A percentile compares a stretch with the other conserved stretches of the same genome.
Evolutionary conservation across 2,113 vertebrate genomes (phyloP).

Genomic region (Hydrochoerus hydrochaeris): DNA sequence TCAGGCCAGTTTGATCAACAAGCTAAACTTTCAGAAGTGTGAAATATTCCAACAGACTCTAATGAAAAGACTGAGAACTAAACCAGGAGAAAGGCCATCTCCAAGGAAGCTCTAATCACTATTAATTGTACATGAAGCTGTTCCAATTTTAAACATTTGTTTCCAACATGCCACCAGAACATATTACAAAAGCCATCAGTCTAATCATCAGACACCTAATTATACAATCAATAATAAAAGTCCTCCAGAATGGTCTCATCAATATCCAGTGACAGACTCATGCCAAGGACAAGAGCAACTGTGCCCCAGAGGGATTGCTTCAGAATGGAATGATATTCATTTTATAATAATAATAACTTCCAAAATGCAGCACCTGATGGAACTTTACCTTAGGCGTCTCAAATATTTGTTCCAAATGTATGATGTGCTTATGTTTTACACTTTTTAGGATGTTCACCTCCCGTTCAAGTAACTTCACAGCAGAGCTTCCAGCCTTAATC

Average conservation of each 20-base stretch:
- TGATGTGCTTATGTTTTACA: conserved; percentile 90
- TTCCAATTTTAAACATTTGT: conserved; percentile 51
- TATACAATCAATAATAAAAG: conserved; percentile 70
- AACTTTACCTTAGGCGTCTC: conserved; percentile 88
- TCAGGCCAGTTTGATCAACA: background rate
- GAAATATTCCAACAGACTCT: background rate
- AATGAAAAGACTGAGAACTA: conserved; percentile 15
- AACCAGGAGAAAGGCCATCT: conserved; percentile 5
- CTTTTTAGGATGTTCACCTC: conserved; percentile 91
- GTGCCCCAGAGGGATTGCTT: background rate
- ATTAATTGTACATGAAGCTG: background rate
- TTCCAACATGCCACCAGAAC: conserved; percentile 62
- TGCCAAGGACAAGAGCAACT: conserved; percentile 45
- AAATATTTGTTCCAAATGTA: conserved; percentile 91
- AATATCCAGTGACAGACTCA: conserved; percentile 53
- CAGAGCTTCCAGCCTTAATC: conserved; percentile 90
- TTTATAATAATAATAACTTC: conserved; percentile 59
- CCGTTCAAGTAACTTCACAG: conserved; percentile 89
- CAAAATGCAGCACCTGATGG: background rate
- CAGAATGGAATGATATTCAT: conserved; percentile 39
- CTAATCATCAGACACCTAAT: conserved; percentile 66
- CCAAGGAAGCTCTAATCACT: background rate
- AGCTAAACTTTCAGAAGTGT: conserved; percentile 27
- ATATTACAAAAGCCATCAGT: conserved; percentile 52
- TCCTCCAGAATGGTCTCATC: conserved; percentile 50